phyloP scores from a whole-genome alignment of 1,140 invertebrate genomes.

The Drosophila pectinifera region DNA sequence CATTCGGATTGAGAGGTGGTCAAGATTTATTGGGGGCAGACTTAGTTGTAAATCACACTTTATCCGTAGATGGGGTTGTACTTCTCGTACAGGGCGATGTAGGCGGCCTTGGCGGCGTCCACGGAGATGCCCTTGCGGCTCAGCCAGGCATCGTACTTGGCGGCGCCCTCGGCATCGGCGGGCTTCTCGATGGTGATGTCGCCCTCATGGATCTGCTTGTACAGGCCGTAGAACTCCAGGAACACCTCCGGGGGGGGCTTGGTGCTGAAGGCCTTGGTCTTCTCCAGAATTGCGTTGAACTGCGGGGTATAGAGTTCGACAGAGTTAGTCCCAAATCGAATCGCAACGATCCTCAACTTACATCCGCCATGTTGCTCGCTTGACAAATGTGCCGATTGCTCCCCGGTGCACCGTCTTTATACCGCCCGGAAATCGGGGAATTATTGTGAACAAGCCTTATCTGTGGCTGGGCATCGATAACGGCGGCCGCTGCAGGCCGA shows the following conservation, averaged over 20 bases:
- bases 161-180: constrained; percentile 95
- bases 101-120: constrained; percentile 93
- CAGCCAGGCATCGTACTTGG: constrained; percentile 98
- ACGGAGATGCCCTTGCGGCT: constrained; percentile 91
- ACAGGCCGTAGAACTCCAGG: constrained; percentile 94
- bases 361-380: constrained; percentile 63
- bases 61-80: constrained; percentile 85
- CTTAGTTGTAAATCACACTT: constrained; percentile 9
- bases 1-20: constrained; percentile 29
- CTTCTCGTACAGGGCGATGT: constrained; percentile 91
- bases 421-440: constrained; percentile 22
- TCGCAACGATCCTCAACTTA: constrained; percentile 44
- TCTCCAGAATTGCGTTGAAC: constrained; percentile 92
- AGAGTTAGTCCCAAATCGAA: neutral
- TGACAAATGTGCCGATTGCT: constrained; percentile 28
- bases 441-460: constrained; percentile 27
- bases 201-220: constrained; percentile 94
- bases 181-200: constrained; percentile 90
- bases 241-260: constrained; percentile 93
- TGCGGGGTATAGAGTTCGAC: constrained; percentile 47
- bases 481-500: constrained; percentile 21
- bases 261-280: constrained; percentile 91
- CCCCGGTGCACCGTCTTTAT: constrained; percentile 29
- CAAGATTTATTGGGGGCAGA: constrained; percentile 44
- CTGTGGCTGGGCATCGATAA: constrained; percentile 35